Percentiles rank a stretch among this genome's conserved stretches.
phyloP scores from a whole-genome alignment of 2,113 vertebrate genomes.

The Aptenodytes forsteri region DNA sequence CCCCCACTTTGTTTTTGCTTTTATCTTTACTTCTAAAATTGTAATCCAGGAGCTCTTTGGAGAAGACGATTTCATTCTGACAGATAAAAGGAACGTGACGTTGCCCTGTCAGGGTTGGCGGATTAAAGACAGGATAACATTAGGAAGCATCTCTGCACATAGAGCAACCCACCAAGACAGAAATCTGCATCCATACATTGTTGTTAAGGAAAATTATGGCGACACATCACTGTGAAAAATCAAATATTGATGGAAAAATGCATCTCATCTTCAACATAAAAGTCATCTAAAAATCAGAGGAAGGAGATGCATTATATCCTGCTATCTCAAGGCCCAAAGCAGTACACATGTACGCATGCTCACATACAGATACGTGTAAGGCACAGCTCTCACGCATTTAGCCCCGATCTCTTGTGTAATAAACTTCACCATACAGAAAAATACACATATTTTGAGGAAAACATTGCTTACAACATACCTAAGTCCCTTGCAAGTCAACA shows the following conservation, averaged over 20 bases:
- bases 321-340: not conserved
- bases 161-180: not conserved
- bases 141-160: not conserved
- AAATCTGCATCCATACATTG: not conserved
- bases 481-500: not conserved
- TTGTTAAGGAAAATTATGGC: not conserved
- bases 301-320: not conserved
- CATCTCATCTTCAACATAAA: not conserved
- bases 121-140: conserved; percentile 32
- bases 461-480: not conserved
- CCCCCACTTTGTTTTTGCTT: not conserved
- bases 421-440: not conserved
- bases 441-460: not conserved
- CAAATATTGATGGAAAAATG: conserved; percentile 7
- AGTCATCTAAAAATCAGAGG: not conserved
- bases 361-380: not conserved
- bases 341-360: not conserved
- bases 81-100: conserved; percentile 8
- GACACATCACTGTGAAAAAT: not conserved
- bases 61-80: conserved; percentile 30
- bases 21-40: conserved; percentile 44
- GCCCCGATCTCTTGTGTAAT: not conserved
- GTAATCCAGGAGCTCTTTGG: conserved; percentile 11
- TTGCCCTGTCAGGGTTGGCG: not conserved
- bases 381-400: not conserved